Percentiles rank a stretch among this genome's conserved stretches.
These are phyloP conservation scores for Calameuta pallipes DNA, from an alignment of 2,888 invertebrate genomes.

Conservation along the genomic window DNA sequence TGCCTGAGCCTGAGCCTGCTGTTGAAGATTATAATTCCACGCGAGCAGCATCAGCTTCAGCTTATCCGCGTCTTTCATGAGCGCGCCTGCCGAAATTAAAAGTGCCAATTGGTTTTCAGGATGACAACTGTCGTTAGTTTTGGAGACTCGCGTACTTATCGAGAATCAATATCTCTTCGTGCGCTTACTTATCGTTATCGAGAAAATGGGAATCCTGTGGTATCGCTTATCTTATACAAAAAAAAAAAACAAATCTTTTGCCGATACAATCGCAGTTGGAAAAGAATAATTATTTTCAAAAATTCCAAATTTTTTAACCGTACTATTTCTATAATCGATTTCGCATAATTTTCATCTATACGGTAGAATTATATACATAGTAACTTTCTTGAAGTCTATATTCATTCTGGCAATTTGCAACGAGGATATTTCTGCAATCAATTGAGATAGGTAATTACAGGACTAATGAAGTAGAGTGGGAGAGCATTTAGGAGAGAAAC, in stretches of 20 bases:
- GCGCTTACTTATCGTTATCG: neutral
- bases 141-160: neutral
- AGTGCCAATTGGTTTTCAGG: slow-evolving; percentile 24
- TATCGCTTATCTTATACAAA: neutral
- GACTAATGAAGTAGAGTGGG: neutral
- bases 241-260: neutral
- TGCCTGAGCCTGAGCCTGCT: slow-evolving; percentile 59
- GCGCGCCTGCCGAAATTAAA: slow-evolving; percentile 65
- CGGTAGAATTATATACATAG: neutral
- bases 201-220: neutral
- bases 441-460: neutral
- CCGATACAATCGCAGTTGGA: neutral
- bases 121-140: neutral
- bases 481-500: neutral
- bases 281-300: neutral
- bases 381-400: neutral
- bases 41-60: slow-evolving; percentile 89
- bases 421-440: neutral
- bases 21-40: slow-evolving; percentile 88
- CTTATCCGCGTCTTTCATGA: slow-evolving; percentile 87
- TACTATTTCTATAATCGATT: neutral
- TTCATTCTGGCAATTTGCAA: neutral
- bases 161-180: neutral
- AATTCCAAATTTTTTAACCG: neutral
- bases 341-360: neutral